Conservation (phyloP, 2,797 vertebrate species). For the Peromyscus aztecus region DNA sequence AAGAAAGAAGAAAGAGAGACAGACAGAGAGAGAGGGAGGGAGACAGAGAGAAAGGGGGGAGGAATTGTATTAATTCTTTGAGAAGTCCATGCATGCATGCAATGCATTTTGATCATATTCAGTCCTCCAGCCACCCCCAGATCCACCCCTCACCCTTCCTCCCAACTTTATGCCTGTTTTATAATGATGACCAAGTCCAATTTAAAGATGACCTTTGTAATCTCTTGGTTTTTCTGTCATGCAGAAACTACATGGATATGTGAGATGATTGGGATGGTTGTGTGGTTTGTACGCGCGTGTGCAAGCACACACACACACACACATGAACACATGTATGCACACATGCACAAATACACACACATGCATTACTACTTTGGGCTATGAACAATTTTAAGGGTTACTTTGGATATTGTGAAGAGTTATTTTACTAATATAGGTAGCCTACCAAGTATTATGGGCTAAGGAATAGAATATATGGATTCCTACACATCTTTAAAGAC, state of each 20-base stretch:
- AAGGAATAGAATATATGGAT: conserved; percentile 42
- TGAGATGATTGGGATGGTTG: neutral
- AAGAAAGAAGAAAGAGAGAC: no score
- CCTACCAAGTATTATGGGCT: conserved; percentile 18
- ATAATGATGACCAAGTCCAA: neutral
- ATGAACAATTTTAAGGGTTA: conserved; percentile 56
- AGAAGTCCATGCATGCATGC: neutral
- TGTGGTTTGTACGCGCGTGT: neutral
- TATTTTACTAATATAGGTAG: conserved; percentile 48
- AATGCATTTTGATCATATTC: neutral
- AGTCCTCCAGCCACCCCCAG: neutral
- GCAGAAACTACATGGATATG: conserved; percentile 42
- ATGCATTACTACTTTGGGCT: neutral
- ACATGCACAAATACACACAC: neutral
- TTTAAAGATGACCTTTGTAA: neutral
- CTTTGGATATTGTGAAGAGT: conserved; percentile 46
- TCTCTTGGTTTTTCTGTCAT: neutral
- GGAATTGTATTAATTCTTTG: neutral
- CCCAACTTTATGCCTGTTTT: neutral
- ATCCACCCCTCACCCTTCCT: neutral
- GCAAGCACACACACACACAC: neutral
- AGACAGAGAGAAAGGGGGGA: neutral
- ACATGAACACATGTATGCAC: neutral
- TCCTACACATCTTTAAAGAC: conserved; percentile 34
- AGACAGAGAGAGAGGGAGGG: accelerated